Evolutionary conservation across 2,797 vertebrate species (phyloP).

Genomic region (Coendou prehensilis): DNA sequence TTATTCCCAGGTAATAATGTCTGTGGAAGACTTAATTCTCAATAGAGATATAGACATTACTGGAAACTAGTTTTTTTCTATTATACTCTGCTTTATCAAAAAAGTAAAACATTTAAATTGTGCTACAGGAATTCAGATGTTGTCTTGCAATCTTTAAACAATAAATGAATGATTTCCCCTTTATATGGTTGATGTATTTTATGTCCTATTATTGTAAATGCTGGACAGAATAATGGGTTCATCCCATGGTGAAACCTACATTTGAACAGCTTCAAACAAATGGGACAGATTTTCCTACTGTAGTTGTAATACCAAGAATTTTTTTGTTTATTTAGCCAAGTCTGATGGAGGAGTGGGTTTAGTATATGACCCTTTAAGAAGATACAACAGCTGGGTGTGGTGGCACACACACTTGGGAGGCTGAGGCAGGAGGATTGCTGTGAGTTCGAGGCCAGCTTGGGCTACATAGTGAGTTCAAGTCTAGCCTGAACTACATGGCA

Average conservation of each 20-base stretch:
- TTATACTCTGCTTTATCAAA: no score
- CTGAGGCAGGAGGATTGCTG: no score
- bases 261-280: slow-evolving; percentile 39
- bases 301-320: not conserved
- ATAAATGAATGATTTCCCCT: not conserved
- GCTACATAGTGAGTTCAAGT: not conserved
- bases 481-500: not conserved
- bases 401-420: no score
- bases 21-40: slow-evolving; percentile 82
- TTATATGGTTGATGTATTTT: slow-evolving; percentile 72
- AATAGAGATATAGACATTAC: slow-evolving; percentile 83
- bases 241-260: not conserved
- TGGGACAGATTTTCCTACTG: slow-evolving; percentile 21
- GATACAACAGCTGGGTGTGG: not conserved
- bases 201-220: slow-evolving; percentile 42
- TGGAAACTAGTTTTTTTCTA: slow-evolving; percentile 80
- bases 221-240: slow-evolving; percentile 31
- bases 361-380: not conserved
- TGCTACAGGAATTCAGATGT: no score
- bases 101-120: no score
- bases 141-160: no score
- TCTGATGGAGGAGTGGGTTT: not conserved
- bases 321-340: slow-evolving; percentile 48
- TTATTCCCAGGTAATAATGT: slow-evolving; percentile 84
- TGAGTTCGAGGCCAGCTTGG: no score